phyloP scores from a whole-genome alignment of 2,888 invertebrate species.

The Pheosia gnoma region DNA sequence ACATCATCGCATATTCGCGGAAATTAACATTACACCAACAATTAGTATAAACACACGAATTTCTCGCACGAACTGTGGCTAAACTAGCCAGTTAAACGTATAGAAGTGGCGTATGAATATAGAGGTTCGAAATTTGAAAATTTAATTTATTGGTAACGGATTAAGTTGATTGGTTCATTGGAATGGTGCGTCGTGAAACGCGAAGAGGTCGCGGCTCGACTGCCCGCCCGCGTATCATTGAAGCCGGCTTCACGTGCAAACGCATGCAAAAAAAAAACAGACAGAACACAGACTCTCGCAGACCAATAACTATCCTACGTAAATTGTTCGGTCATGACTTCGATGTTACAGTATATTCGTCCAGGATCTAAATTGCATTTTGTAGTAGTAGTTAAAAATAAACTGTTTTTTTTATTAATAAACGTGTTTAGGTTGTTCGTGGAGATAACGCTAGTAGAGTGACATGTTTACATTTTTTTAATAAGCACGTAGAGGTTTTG shows the following conservation, averaged over 20 bases:
- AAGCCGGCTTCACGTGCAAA: conserved; percentile 74
- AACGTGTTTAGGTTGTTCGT: not conserved
- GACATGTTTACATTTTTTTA: conserved; percentile 4
- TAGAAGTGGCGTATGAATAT: conserved; percentile 17
- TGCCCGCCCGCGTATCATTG: conserved; percentile 70
- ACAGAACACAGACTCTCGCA: conserved; percentile 64
- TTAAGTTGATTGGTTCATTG: conserved; percentile 66
- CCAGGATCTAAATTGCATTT: conserved; percentile 29
- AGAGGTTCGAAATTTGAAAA: conserved; percentile 3
- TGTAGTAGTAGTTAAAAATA: conserved; percentile 2
- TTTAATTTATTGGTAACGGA: conserved; percentile 50
- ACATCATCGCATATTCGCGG: conserved; percentile 71
- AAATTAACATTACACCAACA: conserved; percentile 55
- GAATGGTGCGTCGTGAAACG: conserved; percentile 72
- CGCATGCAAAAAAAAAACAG: conserved; percentile 78
- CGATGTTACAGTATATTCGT: conserved; percentile 27
- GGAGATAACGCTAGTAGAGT: not conserved
- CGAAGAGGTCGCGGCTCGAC: conserved; percentile 74
- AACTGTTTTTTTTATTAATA: not conserved
- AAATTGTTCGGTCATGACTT: conserved; percentile 35
- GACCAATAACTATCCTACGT: conserved; percentile 36
- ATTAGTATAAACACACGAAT: conserved; percentile 53
- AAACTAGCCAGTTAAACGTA: conserved; percentile 20
- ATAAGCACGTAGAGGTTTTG: conserved; percentile 1
- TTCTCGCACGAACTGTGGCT: conserved; percentile 29